Percentiles rank a stretch among this genome's conserved stretches.
phyloP scores from a whole-genome alignment of 1,140 invertebrate species.

The Sycophila sp. region DNA sequence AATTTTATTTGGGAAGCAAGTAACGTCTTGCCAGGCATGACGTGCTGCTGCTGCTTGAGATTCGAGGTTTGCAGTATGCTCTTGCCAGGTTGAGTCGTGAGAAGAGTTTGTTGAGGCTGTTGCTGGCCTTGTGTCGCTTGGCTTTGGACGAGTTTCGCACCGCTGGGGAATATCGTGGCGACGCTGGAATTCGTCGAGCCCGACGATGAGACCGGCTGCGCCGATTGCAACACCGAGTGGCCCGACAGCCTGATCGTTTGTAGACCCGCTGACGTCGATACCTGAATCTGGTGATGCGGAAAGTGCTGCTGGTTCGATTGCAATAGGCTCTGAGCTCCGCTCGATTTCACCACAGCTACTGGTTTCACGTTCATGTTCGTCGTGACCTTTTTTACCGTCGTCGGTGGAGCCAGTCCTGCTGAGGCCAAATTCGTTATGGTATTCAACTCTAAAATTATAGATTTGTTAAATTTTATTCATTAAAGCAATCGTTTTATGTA shows the following conservation, averaged over 20 bases:
- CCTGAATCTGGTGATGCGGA: slow-evolving; percentile 64
- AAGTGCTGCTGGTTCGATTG: slow-evolving; percentile 65
- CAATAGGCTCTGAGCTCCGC: slow-evolving; percentile 57
- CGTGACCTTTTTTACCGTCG: slow-evolving; percentile 49
- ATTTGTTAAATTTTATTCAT: background rate
- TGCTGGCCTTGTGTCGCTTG: slow-evolving; percentile 37
- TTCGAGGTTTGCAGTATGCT: slow-evolving; percentile 61
- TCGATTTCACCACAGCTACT: slow-evolving; percentile 60
- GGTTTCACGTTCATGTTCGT: slow-evolving; percentile 59
- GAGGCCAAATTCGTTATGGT: slow-evolving; percentile 32
- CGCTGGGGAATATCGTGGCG: slow-evolving; percentile 56
- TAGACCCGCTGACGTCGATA: slow-evolving; percentile 65
- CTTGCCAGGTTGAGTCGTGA: slow-evolving; percentile 60
- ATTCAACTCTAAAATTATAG: slow-evolving; percentile 24
- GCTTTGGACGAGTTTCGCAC: slow-evolving; percentile 49
- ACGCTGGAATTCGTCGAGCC: slow-evolving; percentile 50
- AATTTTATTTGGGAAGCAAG: slow-evolving; percentile 63
- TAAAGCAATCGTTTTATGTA: too few species aligned
- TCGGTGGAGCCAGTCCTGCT: slow-evolving; percentile 29
- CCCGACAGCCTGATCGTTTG: slow-evolving; percentile 68
- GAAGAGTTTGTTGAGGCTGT: slow-evolving; percentile 54
- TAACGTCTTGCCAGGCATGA: slow-evolving; percentile 60
- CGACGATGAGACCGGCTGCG: slow-evolving; percentile 48
- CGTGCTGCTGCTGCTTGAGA: slow-evolving; percentile 56
- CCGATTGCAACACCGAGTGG: slow-evolving; percentile 63